These are phyloP conservation scores for Acanthurus lineatus DNA, from an alignment of 2,797 vertebrate genomes.

Conservation along the genomic window DNA sequence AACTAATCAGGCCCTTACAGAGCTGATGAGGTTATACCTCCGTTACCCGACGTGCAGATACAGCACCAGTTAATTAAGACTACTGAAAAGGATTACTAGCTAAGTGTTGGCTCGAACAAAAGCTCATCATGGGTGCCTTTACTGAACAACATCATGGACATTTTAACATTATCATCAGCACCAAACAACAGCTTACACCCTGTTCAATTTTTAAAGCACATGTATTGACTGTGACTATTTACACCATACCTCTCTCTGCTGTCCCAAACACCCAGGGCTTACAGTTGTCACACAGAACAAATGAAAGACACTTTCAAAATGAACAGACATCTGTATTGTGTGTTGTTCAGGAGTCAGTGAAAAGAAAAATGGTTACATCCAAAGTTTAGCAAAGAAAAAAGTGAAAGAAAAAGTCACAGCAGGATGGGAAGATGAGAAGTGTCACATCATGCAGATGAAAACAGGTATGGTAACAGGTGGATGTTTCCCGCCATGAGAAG, in stretches of 20 bases:
- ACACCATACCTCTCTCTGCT: conserved; percentile 2
- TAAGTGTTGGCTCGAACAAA: conserved; percentile 39
- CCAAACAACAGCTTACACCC: conserved; percentile 12
- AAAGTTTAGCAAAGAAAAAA: conserved; percentile 17
- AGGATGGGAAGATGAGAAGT: conserved; percentile 32
- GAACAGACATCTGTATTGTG: not conserved
- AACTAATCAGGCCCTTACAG: not conserved
- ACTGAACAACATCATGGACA: conserved; percentile 5
- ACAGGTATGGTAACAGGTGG: conserved; percentile 16
- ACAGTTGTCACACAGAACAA: conserved; percentile 17
- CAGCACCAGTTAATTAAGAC: conserved; percentile 23
- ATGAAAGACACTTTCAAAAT: conserved; percentile 27
- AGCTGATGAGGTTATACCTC: conserved; percentile 38
- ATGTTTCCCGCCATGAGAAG: conserved; percentile 9
- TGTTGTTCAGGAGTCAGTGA: conserved; percentile 10
- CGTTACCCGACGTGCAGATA: conserved; percentile 23
- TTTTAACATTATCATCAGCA: not conserved
- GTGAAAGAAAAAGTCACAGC: conserved; percentile 24
- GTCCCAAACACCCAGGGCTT: not conserved
- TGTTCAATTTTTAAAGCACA: not conserved
- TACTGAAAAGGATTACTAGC: conserved; percentile 44
- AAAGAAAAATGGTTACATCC: not conserved
- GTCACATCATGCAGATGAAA: conserved; percentile 48
- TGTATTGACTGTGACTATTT: not conserved
- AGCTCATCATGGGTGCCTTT: conserved; percentile 32